Evolutionary conservation across 92 coral and sea anemone species (phyloP).

Genomic region (Diadumene lineata): DNA sequence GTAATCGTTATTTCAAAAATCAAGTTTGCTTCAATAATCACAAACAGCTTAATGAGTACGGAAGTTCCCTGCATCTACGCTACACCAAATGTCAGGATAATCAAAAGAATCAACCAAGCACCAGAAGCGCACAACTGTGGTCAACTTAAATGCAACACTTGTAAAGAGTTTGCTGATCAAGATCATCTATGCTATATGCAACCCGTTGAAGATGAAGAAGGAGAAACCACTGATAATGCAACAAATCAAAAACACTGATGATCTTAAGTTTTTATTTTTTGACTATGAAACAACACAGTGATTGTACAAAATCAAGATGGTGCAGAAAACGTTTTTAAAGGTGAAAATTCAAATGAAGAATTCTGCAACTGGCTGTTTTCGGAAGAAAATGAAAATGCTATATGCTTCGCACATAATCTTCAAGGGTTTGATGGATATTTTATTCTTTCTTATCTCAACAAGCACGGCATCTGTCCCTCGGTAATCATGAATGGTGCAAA

Average conservation of each 20-base stretch:
- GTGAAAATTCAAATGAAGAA: constrained; percentile 25
- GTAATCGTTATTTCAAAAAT: constrained; percentile 20
- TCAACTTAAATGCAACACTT: background rate
- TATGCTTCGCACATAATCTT: constrained; percentile 53
- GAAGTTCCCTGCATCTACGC: background rate
- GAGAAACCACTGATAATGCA: background rate
- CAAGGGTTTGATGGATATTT: too few relatives aligned
- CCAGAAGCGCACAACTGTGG: background rate
- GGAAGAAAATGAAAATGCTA: constrained; percentile 7
- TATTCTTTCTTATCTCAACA: constrained; percentile 31
- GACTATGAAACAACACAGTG: too few relatives aligned
- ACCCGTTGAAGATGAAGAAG: constrained; percentile 1
- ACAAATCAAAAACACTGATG: background rate
- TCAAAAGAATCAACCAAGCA: too few relatives aligned
- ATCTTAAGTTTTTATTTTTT: too few relatives aligned
- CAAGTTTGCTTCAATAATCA: background rate
- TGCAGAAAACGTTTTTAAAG: constrained; percentile 39
- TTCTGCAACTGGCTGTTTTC: constrained; percentile 53
- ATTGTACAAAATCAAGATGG: constrained; percentile 3
- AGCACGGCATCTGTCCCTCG: constrained; percentile 26
- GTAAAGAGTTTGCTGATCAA: background rate
- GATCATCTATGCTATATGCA: constrained; percentile 5
- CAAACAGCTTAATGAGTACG: background rate
- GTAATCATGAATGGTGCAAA: too few relatives aligned
- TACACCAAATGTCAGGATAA: background rate